phyloP scores from a whole-genome alignment of 2,797 vertebrate genomes.

The Borostomias antarcticus region DNA sequence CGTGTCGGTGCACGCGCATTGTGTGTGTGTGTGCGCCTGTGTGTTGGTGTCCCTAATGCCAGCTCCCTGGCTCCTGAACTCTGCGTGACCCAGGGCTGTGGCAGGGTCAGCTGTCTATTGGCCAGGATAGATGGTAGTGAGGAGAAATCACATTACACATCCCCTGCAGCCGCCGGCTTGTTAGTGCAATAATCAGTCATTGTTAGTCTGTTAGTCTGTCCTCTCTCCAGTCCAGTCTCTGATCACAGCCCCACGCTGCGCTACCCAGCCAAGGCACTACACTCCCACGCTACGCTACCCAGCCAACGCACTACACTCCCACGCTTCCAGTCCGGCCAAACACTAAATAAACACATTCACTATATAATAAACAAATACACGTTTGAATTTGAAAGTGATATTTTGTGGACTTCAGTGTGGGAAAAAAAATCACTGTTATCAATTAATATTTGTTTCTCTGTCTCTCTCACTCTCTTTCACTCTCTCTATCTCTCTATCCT shows the following conservation, averaged over 20 bases:
- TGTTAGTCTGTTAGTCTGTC: constrained; percentile 74
- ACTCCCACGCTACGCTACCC: too few species aligned
- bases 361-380: too few species aligned
- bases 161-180: constrained; percentile 73
- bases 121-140: constrained; percentile 74
- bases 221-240: constrained; percentile 42
- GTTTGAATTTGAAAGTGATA: too few species aligned
- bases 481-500: background rate
- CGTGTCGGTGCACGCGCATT: background rate
- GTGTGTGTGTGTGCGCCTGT: background rate
- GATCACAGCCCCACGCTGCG: too few species aligned
- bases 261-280: too few species aligned
- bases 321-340: too few species aligned
- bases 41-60: constrained; percentile 25
- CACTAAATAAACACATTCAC: too few species aligned
- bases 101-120: constrained; percentile 79
- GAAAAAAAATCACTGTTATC: too few species aligned
- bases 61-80: constrained; percentile 68
- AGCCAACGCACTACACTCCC: too few species aligned
- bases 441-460: too few species aligned
- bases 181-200: constrained; percentile 80
- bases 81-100: constrained; percentile 69
- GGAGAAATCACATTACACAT: constrained; percentile 79
- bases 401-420: too few species aligned
- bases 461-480: constrained; percentile 15